These are phyloP conservation scores for Ctenopoma multispine DNA, from an alignment of 2,797 vertebrate genomes.

Conservation along the genomic window DNA sequence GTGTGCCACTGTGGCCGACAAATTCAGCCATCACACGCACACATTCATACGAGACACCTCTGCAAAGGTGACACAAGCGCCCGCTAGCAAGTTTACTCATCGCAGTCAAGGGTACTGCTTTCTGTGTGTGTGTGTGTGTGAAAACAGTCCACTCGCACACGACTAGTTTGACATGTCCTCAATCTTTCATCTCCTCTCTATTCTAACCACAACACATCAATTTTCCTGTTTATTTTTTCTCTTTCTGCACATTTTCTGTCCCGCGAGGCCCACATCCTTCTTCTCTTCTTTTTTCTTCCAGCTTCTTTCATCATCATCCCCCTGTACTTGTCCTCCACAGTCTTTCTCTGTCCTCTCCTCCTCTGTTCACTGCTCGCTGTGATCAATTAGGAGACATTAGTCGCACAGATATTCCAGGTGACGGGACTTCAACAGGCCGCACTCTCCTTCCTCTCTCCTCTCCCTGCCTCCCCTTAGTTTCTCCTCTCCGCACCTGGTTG, in stretches of 20 bases:
- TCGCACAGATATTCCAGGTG: constrained; percentile 80
- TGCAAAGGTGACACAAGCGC: constrained; percentile 77
- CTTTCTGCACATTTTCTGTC: constrained; percentile 6
- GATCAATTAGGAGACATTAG: constrained; percentile 85
- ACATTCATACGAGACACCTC: constrained; percentile 58
- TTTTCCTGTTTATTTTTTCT: constrained; percentile 13
- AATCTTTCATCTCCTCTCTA: constrained; percentile 55
- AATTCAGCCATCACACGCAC: constrained; percentile 66
- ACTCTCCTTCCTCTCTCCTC: constrained; percentile 70
- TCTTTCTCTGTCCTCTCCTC: constrained; percentile 63
- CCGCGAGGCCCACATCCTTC: constrained; percentile 35
- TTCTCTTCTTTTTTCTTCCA: constrained; percentile 31
- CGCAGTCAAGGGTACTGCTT: constrained; percentile 73
- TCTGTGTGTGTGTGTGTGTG: constrained; percentile 39
- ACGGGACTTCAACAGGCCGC: constrained; percentile 72
- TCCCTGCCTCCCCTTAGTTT: constrained; percentile 53
- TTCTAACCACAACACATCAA: constrained; percentile 25
- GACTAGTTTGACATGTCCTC: constrained; percentile 55
- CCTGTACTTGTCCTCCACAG: constrained; percentile 55
- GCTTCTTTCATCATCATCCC: constrained; percentile 41
- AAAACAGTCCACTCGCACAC: constrained; percentile 58
- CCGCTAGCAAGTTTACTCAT: constrained; percentile 76
- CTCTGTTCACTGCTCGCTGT: constrained; percentile 69
- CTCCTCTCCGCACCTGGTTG: constrained; percentile 66
- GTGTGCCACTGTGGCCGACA: constrained; percentile 74